Evolutionary conservation across 2,888 invertebrate species (phyloP), one percentile per base, ranked within the genome.

Genomic region (Chrysolina americana): DNA sequence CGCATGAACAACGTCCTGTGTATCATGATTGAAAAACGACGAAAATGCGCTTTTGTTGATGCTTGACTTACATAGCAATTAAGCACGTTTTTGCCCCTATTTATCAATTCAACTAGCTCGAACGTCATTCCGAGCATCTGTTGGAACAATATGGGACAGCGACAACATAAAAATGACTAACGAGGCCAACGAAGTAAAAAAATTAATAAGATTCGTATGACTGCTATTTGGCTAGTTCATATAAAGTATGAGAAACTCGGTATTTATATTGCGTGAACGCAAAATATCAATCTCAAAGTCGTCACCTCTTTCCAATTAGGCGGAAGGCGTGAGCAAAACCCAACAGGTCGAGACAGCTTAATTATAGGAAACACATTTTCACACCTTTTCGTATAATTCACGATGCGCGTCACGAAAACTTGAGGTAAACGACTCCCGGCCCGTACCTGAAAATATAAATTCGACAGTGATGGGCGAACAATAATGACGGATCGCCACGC

Each of bases 151-250:
- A 64, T 19, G 56, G 64, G 53, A 21, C 21, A 21, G 53, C 21
- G 63, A 70, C 64, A 70, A 70, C 50, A 63, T 19, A 50, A 64
- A 64, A 70, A 65, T 65, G 53, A 70, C 64, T 59, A 59, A 59
- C 53, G 65, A 64, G 65, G 62, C 65, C 65, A 65, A 70, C 23
- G 70, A 64, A 70, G n/a, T 64, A 47, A 41, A 50, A 65, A 64
- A 70, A 65, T 62, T 53, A 64, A 36, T 28, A 28, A 28, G 9
- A 59, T 59, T 5, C n/a, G 59, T 36, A 21, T 1, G 1, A 23
- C 21, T 44, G 11, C 15, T 13, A 44, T 13, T 13, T 44, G 1
- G 1, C 13, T 15, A 44, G 44, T 4, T 44, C 44, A 13, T 44
- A 5, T 44, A 36, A 36, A 36, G 36, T 36, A 8, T 36, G 8